Evolutionary conservation across 1,140 invertebrate genomes (phyloP).

Genomic region (Colletes gigas): DNA sequence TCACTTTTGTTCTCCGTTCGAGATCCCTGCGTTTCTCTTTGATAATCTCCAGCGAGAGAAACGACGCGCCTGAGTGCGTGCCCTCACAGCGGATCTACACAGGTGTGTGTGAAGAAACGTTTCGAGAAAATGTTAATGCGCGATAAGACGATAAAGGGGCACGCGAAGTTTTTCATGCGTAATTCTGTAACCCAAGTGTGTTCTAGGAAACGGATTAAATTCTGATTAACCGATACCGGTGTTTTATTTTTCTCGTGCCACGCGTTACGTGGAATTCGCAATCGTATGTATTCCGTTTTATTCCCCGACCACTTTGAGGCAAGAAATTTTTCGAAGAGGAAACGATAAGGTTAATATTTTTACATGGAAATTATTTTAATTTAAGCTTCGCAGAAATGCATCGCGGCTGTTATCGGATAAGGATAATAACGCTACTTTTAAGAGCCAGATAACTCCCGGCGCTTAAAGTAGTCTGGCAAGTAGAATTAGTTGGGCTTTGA

Average conservation of each 20-base stretch:
- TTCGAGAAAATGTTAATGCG: constrained; percentile 34
- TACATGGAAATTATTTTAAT: no score
- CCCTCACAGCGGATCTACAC: neutral
- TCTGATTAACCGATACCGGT: constrained; percentile 18
- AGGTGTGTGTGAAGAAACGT: constrained; percentile 22
- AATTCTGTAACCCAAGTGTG: constrained; percentile 8
- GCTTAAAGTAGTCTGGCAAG: no score
- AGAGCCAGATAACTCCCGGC: no score
- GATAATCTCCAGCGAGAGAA: neutral
- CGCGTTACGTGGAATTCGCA: neutral
- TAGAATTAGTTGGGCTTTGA: no score
- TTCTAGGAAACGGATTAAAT: neutral
- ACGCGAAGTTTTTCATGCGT: constrained; percentile 36
- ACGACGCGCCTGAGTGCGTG: no score
- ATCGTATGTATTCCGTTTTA: no score
- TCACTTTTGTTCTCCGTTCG: constrained; percentile 12
- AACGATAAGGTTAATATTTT: no score
- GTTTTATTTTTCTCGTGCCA: neutral
- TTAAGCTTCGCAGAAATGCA: no score
- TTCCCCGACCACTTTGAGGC: no score
- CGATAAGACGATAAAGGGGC: constrained; percentile 31
- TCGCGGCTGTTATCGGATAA: no score
- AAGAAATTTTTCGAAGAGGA: no score
- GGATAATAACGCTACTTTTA: no score
- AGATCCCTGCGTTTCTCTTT: neutral